phyloP scores from a whole-genome alignment of 2,797 vertebrate genomes.

The Tenualosa thibaudeaui region DNA sequence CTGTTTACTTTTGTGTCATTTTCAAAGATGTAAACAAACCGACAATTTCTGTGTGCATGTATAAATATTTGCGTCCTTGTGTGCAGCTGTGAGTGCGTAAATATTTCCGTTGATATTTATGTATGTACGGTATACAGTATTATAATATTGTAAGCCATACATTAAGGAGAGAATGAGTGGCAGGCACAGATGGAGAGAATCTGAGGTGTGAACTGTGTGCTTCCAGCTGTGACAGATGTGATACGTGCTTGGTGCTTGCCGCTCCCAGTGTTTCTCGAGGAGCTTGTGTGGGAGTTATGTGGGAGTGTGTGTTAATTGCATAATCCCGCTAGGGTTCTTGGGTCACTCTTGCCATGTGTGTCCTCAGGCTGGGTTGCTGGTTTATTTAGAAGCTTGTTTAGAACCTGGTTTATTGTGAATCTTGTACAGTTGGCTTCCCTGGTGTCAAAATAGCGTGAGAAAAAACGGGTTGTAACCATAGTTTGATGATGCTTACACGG shows the following conservation, averaged over 20 bases:
- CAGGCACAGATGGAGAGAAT: not conserved
- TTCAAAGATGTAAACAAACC: too few relatives aligned
- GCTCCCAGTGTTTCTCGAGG: not conserved
- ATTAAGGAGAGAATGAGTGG: not conserved
- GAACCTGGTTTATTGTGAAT: not conserved
- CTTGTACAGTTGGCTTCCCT: not conserved
- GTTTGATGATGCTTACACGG: not conserved
- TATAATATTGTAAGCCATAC: not conserved
- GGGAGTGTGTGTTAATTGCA: not conserved
- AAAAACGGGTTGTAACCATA: not conserved
- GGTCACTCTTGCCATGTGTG: not conserved
- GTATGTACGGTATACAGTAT: not conserved
- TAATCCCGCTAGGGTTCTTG: not conserved
- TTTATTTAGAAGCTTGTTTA: not conserved
- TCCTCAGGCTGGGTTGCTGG: not conserved
- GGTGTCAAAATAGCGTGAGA: not conserved
- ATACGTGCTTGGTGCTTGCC: not conserved
- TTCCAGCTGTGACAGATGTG: not conserved
- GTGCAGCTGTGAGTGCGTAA: not conserved
- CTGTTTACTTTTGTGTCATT: not conserved
- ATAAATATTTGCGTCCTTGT: not conserved
- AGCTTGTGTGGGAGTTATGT: not conserved
- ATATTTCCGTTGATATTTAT: not conserved
- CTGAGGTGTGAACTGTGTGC: not conserved
- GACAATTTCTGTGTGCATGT: not conserved